Conservation (phyloP, 2,888 invertebrate genomes). For the Limulus polyphemus region DNA sequence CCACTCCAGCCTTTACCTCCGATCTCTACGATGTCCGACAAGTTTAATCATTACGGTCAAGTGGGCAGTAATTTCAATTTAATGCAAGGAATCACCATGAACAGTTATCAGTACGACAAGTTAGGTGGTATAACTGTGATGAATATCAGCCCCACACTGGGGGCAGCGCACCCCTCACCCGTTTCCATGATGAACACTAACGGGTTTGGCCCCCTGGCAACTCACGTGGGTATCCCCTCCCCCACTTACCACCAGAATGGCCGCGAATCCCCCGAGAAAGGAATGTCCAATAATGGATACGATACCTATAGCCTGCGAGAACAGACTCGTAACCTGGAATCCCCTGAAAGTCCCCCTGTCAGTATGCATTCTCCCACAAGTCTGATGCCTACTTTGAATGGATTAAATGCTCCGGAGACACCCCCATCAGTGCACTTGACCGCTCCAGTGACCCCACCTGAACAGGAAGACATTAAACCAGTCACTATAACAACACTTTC, state of each 20-base stretch:
- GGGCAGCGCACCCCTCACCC: slow-evolving; percentile 40
- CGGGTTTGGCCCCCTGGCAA: slow-evolving; percentile 35
- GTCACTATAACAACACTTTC: slow-evolving; percentile 21
- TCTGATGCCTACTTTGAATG: slow-evolving; percentile 34
- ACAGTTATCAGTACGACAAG: slow-evolving; percentile 50
- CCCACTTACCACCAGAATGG: slow-evolving; percentile 69
- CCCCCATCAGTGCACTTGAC: slow-evolving; percentile 39
- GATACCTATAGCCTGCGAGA: slow-evolving; percentile 50
- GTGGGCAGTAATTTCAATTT: slow-evolving; percentile 58
- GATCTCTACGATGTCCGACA: slow-evolving; percentile 94
- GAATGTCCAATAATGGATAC: slow-evolving; percentile 59
- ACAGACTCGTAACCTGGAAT: slow-evolving; percentile 30
- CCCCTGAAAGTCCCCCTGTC: slow-evolving; percentile 48
- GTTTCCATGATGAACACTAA: slow-evolving; percentile 41
- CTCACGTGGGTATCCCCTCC: slow-evolving; percentile 34
- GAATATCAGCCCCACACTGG: slow-evolving; percentile 71
- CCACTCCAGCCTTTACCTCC: slow-evolving; percentile 92
- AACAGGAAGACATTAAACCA: slow-evolving; percentile 27
- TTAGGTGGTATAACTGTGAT: slow-evolving; percentile 51
- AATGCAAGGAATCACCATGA: slow-evolving; percentile 53
- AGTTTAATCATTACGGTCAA: slow-evolving; percentile 55
- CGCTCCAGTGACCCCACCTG: slow-evolving; percentile 39
- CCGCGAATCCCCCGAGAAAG: slow-evolving; percentile 64
- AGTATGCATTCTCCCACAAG: slow-evolving; percentile 48
- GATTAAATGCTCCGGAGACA: slow-evolving; percentile 41